Evolutionary conservation across 2,888 invertebrate species (phyloP), one percentile per base, ranked within the genome.

Genomic region (Tipula helvola): DNA sequence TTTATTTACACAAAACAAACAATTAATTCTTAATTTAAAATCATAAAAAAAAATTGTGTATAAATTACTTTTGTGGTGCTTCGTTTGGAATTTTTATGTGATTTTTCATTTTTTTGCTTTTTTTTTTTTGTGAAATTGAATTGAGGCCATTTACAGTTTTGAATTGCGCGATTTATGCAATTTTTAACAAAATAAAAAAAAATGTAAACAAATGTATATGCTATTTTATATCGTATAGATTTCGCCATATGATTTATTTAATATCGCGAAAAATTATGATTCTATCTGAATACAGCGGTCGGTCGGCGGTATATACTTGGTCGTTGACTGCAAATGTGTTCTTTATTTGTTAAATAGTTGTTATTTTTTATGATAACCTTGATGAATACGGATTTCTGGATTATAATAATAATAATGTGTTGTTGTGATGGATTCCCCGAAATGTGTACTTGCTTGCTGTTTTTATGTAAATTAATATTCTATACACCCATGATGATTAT

Each of bases 31-130:
- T 71, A 71, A 71, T 71, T 28, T 71, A 71, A 28, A 71, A 16
- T n/a, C n/a, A n/a, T n/a, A 71, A 71, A 52, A 52, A 18, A 44
- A 52, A 39, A 52, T 39, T 71, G 28, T 71, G 28, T 71, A 71
- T 71, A 71, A 71, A 28, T 71, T 71, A 71, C 28, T 71, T 52
- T 71, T 71, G 71, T 71, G 71, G 71, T 71, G 71, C 71, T 71
- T 71, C 71, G 71, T 71, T 71, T 71, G 71, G 71, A 71, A 71
- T 71, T 71, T 71, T 71, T 71, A 71, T 71, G 71, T 71, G 71
- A 71, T 18, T 71, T 71, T 18, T 28, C 28, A 28, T 28, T 39
- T 39, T 52, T 52, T 28, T 71, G 71, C 28, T 71, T 28, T 3
- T 28, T 71, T 71, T 28, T 28, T 57, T 71, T 71, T 71, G 28